Conservation (phyloP, 2,888 invertebrate species). For the Erpobdella octoculata region DNA sequence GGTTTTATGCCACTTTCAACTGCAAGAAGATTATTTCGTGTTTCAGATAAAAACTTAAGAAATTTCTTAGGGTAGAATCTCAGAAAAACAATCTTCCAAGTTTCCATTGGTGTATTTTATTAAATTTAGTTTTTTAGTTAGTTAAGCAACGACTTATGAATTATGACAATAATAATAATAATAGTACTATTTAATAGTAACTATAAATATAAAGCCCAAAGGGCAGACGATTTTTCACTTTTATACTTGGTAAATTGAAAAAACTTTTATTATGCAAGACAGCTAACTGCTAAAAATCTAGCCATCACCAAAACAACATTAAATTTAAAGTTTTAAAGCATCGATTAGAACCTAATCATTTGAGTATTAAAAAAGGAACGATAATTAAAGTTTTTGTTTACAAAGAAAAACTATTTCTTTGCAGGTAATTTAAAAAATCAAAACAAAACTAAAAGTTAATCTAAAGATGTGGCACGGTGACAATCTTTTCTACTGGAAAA, state of each 20-base stretch:
- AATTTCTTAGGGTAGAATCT: constrained; percentile 7
- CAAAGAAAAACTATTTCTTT: too few species aligned
- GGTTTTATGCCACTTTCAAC: constrained; percentile 13
- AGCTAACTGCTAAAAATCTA: not conserved
- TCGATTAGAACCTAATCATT: too few species aligned
- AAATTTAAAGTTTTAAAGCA: not conserved
- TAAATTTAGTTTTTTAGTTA: not conserved
- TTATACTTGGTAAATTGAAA: not conserved
- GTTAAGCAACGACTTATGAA: not conserved
- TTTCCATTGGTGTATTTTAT: too few species aligned
- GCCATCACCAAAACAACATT: not conserved
- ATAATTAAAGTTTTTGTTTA: too few species aligned
- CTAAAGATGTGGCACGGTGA: not conserved
- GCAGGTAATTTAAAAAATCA: too few species aligned
- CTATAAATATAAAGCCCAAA: too few species aligned
- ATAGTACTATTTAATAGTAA: too few species aligned
- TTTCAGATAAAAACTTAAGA: not conserved
- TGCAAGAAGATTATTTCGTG: not conserved
- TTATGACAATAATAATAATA: too few species aligned
- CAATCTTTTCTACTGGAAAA: constrained; percentile 10
- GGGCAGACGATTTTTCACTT: too few species aligned
- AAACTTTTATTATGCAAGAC: not conserved
- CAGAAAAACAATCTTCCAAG: not conserved
- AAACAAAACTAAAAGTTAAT: not conserved
- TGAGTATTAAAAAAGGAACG: too few species aligned